Percentiles rank a stretch among this genome's conserved stretches.
Conservation (phyloP, 2,888 invertebrate genomes). For the Amblyjoppa fuscipennis region DNA sequence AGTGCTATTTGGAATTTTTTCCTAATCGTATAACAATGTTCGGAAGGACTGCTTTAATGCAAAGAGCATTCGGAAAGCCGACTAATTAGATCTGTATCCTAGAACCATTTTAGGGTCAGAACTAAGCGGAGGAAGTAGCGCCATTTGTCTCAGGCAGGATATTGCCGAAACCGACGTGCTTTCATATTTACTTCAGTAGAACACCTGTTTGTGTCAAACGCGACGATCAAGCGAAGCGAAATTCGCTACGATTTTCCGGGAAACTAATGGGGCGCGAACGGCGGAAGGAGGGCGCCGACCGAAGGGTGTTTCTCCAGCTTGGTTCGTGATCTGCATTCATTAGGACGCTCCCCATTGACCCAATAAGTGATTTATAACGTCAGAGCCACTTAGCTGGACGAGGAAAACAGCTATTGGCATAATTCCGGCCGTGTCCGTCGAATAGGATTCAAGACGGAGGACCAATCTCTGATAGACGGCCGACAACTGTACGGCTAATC, state of each 20-base stretch:
- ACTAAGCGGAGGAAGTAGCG: not conserved
- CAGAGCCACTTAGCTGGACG: not conserved
- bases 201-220: not conserved
- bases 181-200: not conserved
- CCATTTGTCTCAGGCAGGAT: not conserved
- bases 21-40: not conserved
- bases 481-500: not conserved
- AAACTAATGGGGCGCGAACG: not conserved
- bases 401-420: conserved; percentile 14
- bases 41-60: not conserved
- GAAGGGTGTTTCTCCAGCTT: conserved; percentile 1
- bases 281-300: conserved; percentile 3
- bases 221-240: not conserved
- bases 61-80: not conserved
- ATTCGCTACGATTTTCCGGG: not conserved
- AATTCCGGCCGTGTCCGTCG: not conserved
- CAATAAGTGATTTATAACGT: conserved; percentile 12
- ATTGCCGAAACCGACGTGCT: not conserved
- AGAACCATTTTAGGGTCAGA: not conserved
- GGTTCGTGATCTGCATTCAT: conserved; percentile 33
- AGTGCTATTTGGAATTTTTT: not conserved
- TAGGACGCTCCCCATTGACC: conserved; percentile 3
- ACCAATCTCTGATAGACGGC: not conserved
- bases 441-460: not conserved
- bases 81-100: not conserved